phyloP scores from a whole-genome alignment of 2,113 vertebrate species.

The Ictidomys tridecemlineatus region DNA sequence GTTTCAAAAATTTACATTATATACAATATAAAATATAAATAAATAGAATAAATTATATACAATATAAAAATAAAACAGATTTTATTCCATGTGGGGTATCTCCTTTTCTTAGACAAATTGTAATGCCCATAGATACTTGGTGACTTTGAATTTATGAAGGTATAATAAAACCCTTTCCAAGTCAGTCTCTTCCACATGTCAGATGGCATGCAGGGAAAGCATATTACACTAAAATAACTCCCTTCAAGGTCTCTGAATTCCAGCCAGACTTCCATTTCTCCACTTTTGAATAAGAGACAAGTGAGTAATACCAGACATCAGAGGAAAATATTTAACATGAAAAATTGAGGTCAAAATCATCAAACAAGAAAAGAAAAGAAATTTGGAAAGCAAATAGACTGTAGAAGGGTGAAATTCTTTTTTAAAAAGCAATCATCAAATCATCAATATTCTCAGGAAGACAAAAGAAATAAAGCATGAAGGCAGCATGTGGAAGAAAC shows the following conservation, averaged over 20 bases:
- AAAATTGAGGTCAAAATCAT: constrained; percentile 8
- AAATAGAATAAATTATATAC: too few relatives aligned
- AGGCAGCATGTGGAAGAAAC: not conserved
- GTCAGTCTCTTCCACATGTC: not conserved
- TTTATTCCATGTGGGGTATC: not conserved
- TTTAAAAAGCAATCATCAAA: not conserved
- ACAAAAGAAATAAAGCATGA: not conserved
- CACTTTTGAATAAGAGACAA: not conserved
- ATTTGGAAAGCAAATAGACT: not conserved
- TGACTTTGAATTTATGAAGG: not conserved
- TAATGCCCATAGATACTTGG: not conserved
- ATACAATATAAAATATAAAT: not conserved
- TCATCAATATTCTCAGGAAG: not conserved
- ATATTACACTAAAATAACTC: not conserved
- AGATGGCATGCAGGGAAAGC: not conserved
- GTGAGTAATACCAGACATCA: not conserved
- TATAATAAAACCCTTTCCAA: not conserved
- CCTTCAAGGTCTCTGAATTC: not conserved
- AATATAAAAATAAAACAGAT: not conserved
- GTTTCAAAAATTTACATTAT: constrained; percentile 11
- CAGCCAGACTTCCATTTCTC: not conserved
- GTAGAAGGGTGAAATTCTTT: not conserved
- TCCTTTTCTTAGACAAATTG: not conserved
- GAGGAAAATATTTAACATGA: not conserved
- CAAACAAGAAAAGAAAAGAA: not conserved